Evolutionary conservation across 1,140 invertebrate genomes (phyloP), one percentile per base, ranked within the genome.

Genomic region (Nylanderia fulva): DNA sequence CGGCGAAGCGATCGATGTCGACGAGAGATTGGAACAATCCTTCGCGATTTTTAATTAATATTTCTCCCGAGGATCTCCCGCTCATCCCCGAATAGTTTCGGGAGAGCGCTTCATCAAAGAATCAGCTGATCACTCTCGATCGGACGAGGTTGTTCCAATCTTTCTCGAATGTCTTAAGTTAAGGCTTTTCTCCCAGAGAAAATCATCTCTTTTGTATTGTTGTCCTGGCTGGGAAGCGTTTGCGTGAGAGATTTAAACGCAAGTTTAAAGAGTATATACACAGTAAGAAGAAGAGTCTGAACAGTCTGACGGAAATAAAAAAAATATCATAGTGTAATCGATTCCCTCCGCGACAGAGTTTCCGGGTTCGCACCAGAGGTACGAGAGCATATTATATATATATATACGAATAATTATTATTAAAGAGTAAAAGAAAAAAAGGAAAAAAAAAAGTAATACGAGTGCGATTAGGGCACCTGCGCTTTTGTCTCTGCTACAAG

Each of bases 401-500:
- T n/a, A 48, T 86, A 87, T 90, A 82, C 77, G 64, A 82, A 60
- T 82, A 82, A 82, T 71, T 82, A 80, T 77, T 54, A 87, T n/a
- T 77, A 63, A 79, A 79, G 18, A 85, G 36, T 33, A 33, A 33
- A n/a, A 33, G 29, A 33, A 33, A 33, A 33, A 33, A 33, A 33
- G 1, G 29, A 33, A 63, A 61, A 42, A 54, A 39, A 39, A 52
- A 75, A 64, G 71, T 84, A 71, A 84, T 66, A 91, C 11, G 85
- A 92, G 86, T 91, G 91, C 89, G 88, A 91, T 90, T 77, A 88
- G 91, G 91, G 92, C 91, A 92, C 91, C 91, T 91, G 91, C 90
- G 91, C 91, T 94, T 93, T 94, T 93, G 90, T 92, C 91, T 91
- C 91, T 91, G 90, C 91, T 93, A 91, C 90, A 93, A 93, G 91